Conservation (phyloP, 2,888 invertebrate genomes). For the Synanthedon tipuliformis region DNA sequence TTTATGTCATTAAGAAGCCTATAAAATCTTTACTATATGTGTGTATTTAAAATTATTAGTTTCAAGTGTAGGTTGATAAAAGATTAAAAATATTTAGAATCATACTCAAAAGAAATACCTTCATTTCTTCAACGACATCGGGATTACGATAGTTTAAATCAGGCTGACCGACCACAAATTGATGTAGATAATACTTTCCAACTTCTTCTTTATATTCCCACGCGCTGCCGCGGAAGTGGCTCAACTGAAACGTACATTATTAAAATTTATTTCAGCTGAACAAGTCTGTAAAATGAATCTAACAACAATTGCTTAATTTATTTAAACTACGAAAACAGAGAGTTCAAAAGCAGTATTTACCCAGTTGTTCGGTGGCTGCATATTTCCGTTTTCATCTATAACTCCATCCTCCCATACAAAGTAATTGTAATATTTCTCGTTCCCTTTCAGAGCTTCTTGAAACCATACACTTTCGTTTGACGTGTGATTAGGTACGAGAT, state of each 20-base stretch:
- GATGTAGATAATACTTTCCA: conserved; percentile 79
- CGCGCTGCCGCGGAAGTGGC: conserved; percentile 75
- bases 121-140: conserved; percentile 72
- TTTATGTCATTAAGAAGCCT: too few species aligned
- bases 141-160: conserved; percentile 81
- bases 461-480: conserved; percentile 90
- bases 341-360: conserved; percentile 31
- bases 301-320: background rate
- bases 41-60: background rate
- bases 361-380: conserved; percentile 80
- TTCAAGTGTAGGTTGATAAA: too few species aligned
- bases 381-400: conserved; percentile 46
- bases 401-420: conserved; percentile 78
- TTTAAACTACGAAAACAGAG: background rate
- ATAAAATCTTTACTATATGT: too few species aligned
- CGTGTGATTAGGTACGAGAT: conserved; percentile 82
- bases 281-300: background rate
- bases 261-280: too few species aligned
- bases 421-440: conserved; percentile 75
- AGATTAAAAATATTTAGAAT: background rate
- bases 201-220: conserved; percentile 78
- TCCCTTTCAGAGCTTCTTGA: conserved; percentile 72
- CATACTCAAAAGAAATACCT: conserved; percentile 23
- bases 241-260: conserved; percentile 25
- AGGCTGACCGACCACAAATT: conserved; percentile 78